Evolutionary conservation across 2,888 invertebrate species (phyloP).

Genomic region (Lissonota sp.): DNA sequence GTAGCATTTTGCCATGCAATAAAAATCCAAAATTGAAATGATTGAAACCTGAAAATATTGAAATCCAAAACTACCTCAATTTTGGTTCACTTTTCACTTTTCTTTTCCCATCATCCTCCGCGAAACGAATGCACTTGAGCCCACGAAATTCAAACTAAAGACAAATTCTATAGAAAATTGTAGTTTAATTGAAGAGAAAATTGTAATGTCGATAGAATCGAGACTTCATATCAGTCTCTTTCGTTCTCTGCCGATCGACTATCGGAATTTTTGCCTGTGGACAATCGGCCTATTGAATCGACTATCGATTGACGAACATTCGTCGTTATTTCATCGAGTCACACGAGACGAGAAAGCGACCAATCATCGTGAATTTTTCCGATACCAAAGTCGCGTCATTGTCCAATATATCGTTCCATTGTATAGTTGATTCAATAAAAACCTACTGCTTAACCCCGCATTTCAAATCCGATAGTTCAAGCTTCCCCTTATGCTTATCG

Average conservation of each 20-base stretch:
- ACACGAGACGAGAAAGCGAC: conserved; percentile 17
- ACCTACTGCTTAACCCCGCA: conserved; percentile 57
- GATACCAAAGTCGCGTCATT: conserved; percentile 19
- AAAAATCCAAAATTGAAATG: too few relatives aligned
- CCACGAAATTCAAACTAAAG: background rate
- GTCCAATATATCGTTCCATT: conserved; percentile 34
- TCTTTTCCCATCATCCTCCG: background rate
- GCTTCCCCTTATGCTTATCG: background rate
- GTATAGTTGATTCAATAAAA: conserved; percentile 26
- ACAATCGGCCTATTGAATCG: background rate
- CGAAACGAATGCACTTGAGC: background rate
- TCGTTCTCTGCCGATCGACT: background rate
- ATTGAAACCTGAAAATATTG: too few relatives aligned
- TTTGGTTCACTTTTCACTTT: too few relatives aligned
- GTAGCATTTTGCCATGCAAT: too few relatives aligned
- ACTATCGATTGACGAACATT: conserved; percentile 4
- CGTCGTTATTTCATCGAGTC: background rate
- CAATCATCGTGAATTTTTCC: conserved; percentile 37
- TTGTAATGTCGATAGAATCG: too few relatives aligned
- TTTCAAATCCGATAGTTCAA: conserved; percentile 49
- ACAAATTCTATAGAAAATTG: background rate
- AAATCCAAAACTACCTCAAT: too few relatives aligned
- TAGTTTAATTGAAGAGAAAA: too few relatives aligned
- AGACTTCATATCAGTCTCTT: background rate
- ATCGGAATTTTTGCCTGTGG: background rate